Evolutionary conservation across 2,113 vertebrate species (phyloP).

Genomic region (Neolamprologus devosi): DNA sequence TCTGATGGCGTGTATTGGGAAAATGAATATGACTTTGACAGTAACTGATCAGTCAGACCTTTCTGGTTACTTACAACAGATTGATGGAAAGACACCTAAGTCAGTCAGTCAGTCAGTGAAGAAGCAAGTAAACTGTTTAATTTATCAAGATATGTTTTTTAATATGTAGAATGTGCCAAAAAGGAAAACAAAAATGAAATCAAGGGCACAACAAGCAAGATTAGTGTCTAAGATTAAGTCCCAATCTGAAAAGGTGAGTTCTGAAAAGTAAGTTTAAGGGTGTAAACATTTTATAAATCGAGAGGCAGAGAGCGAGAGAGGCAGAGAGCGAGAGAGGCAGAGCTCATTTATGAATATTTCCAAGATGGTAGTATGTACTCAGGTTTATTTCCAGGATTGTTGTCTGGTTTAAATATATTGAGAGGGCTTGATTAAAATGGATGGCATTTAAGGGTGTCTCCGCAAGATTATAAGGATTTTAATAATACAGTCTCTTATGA

Average conservation of each 20-base stretch:
- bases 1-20: neutral
- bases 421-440: neutral
- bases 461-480: neutral
- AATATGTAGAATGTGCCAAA: neutral
- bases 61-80: neutral
- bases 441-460: neutral
- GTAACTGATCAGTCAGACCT: neutral
- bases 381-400: neutral
- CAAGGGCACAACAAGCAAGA: neutral
- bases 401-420: neutral
- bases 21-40: neutral
- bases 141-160: neutral
- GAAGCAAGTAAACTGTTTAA: neutral
- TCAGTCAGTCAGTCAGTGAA: neutral
- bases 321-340: neutral
- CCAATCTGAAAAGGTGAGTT: neutral
- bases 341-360: neutral
- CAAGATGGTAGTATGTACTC: neutral
- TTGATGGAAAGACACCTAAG: neutral
- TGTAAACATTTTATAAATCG: neutral
- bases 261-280: neutral
- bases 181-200: neutral
- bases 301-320: neutral
- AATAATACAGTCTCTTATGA: neutral
- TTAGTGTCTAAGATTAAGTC: neutral